Evolutionary conservation across 2,888 invertebrate species (phyloP).

Genomic region (Cantharis rufa): DNA sequence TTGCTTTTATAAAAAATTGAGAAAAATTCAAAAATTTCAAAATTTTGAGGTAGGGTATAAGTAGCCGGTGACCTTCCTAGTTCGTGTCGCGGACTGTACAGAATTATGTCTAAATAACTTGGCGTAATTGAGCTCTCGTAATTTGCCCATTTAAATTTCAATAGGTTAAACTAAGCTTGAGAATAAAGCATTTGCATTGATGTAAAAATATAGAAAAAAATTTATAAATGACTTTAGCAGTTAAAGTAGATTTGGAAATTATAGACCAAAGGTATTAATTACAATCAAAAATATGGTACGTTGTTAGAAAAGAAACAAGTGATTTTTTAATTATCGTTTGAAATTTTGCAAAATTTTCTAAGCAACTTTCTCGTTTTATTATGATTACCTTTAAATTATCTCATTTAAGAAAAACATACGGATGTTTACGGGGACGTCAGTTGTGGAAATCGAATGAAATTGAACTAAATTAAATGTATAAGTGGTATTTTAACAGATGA

Average conservation of each 20-base stretch:
- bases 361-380: slow-evolving; percentile 10
- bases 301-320: not conserved
- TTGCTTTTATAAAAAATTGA: too few species aligned
- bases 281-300: not conserved
- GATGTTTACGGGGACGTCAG: slow-evolving; percentile 7
- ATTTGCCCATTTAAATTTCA: not conserved
- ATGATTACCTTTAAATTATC: slow-evolving; percentile 9
- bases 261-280: not conserved
- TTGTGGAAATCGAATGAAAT: slow-evolving; percentile 7
- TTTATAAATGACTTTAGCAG: not conserved
- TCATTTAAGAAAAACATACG: slow-evolving; percentile 4
- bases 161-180: not conserved
- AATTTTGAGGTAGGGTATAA: too few species aligned
- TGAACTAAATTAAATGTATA: slow-evolving; percentile 4
- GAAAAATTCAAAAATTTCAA: too few species aligned
- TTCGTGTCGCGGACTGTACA: too few species aligned
- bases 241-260: not conserved
- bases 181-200: not conserved
- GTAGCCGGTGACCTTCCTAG: too few species aligned
- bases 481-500: slow-evolving; percentile 14
- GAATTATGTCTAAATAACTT: not conserved
- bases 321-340: not conserved
- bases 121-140: not conserved
- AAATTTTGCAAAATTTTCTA: not conserved
- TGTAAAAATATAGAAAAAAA: not conserved